A percentile compares a stretch with the other conserved stretches of the same genome.
Evolutionary conservation across 2,113 vertebrate species (phyloP).

Genomic region (Callocephalon fimbriatum): DNA sequence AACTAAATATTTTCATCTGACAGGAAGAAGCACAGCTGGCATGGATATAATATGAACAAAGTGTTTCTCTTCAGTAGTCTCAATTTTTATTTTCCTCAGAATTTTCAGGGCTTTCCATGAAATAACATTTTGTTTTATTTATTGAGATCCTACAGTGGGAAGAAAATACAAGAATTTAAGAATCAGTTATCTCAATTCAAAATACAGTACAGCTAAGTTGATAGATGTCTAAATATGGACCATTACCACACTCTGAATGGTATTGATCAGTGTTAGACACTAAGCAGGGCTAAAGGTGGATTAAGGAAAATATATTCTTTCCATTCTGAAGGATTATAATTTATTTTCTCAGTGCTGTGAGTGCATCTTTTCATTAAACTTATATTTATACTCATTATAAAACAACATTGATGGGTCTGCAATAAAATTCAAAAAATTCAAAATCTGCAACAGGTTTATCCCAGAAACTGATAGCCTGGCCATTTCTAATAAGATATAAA

Average conservation of each 20-base stretch:
- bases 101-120: neutral
- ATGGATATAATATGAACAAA: neutral
- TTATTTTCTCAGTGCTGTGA: neutral
- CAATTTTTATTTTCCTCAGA: neutral
- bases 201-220: neutral
- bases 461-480: neutral
- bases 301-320: neutral
- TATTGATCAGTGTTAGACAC: neutral
- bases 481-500: neutral
- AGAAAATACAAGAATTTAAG: neutral
- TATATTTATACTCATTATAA: neutral
- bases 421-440: neutral
- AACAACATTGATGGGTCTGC: rapidly evolving
- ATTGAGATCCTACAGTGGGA: neutral
- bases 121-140: neutral
- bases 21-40: neutral
- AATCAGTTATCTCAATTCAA: neutral
- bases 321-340: neutral
- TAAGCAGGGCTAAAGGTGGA: neutral
- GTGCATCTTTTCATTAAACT: neutral
- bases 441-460: neutral
- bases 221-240: neutral
- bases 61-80: neutral
- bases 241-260: neutral
- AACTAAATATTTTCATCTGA: neutral